Evolutionary conservation across 2,888 invertebrate species (phyloP).

Genomic region (Eulithis testata): DNA sequence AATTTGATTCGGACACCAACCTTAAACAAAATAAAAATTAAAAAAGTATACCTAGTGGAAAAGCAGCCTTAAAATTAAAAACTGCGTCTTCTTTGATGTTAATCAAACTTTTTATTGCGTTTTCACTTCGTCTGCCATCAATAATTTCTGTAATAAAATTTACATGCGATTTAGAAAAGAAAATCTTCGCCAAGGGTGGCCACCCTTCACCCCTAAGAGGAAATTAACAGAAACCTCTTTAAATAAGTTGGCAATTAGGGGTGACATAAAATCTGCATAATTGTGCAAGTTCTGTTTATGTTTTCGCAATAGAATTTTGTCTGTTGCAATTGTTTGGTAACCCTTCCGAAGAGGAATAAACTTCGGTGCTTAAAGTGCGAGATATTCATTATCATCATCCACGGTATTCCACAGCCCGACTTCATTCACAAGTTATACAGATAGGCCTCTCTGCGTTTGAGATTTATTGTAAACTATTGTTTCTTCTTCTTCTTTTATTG

Average conservation of each 20-base stretch:
- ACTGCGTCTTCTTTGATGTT: slow-evolving; percentile 36
- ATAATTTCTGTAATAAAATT: slow-evolving; percentile 72
- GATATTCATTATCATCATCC: too few relatives aligned
- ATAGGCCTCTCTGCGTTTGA: too few relatives aligned
- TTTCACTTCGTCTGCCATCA: slow-evolving; percentile 56
- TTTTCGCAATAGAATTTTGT: slow-evolving; percentile 73
- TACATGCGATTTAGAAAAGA: slow-evolving; percentile 74
- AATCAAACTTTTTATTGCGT: slow-evolving; percentile 63
- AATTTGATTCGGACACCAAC: too few relatives aligned
- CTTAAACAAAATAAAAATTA: too few relatives aligned
- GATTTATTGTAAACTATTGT: too few relatives aligned
- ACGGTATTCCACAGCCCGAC: too few relatives aligned
- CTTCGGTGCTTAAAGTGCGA: slow-evolving; percentile 18
- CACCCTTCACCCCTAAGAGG: slow-evolving; percentile 51
- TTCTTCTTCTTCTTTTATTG: too few relatives aligned
- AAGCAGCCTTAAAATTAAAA: slow-evolving; percentile 1
- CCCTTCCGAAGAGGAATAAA: slow-evolving; percentile 32
- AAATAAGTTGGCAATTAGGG: slow-evolving; percentile 84
- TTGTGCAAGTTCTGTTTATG: slow-evolving; percentile 81
- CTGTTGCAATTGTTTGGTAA: slow-evolving; percentile 47
- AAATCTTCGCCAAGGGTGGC: slow-evolving; percentile 55
- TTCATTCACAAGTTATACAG: too few relatives aligned
- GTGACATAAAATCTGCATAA: slow-evolving; percentile 83
- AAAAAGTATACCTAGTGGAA: too few relatives aligned
- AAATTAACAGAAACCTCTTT: slow-evolving; percentile 80